Percentiles rank a stretch among this genome's conserved stretches.
phyloP scores from a whole-genome alignment of 1,140 invertebrate species.

The Trissolcus basalis region DNA sequence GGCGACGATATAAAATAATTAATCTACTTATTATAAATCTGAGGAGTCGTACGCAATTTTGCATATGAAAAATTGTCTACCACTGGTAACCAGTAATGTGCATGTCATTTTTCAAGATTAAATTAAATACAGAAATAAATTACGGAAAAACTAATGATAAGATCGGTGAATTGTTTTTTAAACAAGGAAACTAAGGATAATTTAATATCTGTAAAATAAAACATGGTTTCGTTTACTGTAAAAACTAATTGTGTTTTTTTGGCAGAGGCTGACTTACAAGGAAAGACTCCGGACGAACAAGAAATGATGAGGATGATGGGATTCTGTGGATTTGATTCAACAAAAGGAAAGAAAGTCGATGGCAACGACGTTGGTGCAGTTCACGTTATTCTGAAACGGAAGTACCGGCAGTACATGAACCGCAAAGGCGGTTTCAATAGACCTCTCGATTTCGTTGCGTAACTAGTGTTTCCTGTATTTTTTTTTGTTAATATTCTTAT shows the following conservation, averaged over 20 bases:
- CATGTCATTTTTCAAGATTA: too few relatives aligned
- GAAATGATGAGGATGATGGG: constrained; percentile 98
- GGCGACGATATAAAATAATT: too few relatives aligned
- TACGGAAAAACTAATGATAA: too few relatives aligned
- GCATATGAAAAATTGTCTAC: too few relatives aligned
- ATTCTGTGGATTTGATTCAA: constrained; percentile 95
- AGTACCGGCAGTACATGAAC: constrained; percentile 99
- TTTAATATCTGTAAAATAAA: neutral
- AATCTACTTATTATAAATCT: too few relatives aligned
- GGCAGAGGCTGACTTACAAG: constrained; percentile 84
- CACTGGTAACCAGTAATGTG: too few relatives aligned
- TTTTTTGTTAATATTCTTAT: constrained; percentile 9
- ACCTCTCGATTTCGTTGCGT: constrained; percentile 96
- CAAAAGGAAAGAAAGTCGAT: constrained; percentile 96
- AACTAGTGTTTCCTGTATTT: constrained; percentile 61
- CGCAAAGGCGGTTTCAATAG: constrained; percentile 99
- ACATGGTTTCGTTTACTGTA: neutral
- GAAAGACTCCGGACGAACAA: constrained; percentile 92
- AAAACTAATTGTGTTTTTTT: neutral
- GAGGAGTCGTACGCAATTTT: too few relatives aligned
- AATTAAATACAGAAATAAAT: too few relatives aligned
- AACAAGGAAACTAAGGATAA: too few relatives aligned
- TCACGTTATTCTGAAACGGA: constrained; percentile 96
- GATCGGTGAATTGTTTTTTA: too few relatives aligned
- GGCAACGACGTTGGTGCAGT: constrained; percentile 94